A percentile compares a stretch with the other conserved stretches of the same genome.
phyloP scores from a whole-genome alignment of 2,797 vertebrate species.

The Pangasius krempfi region DNA sequence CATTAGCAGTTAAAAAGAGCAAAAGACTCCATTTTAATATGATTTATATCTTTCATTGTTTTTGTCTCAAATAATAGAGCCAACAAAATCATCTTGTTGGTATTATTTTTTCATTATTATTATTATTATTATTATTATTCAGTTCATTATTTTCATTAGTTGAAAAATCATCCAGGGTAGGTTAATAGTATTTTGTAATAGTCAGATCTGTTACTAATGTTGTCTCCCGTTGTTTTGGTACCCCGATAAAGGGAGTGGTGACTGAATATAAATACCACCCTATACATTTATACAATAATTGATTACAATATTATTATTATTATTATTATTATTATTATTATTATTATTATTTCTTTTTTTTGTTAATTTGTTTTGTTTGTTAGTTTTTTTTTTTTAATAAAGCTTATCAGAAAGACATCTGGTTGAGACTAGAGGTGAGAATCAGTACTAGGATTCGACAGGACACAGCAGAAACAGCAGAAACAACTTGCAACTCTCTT shows the following conservation, averaged over 20 bases:
- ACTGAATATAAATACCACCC: background rate
- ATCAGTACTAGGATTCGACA: background rate
- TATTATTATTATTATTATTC: background rate
- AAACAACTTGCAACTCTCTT: background rate
- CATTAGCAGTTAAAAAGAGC: constrained; percentile 9
- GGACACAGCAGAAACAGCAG: background rate
- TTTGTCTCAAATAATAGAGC: background rate
- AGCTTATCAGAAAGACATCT: background rate
- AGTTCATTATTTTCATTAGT: background rate
- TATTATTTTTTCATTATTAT: background rate
- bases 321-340: background rate
- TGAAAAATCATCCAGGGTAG: background rate
- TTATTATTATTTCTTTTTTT: too few species aligned
- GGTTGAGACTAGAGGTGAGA: background rate
- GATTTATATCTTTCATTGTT: background rate
- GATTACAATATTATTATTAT: background rate
- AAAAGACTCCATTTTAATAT: background rate
- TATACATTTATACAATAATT: background rate
- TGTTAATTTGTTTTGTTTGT: background rate
- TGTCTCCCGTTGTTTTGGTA: background rate
- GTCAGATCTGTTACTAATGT: background rate
- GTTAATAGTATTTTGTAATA: background rate
- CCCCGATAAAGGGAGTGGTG: background rate
- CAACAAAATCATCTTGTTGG: background rate
- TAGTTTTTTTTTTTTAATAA: background rate